Evolutionary conservation across 2,888 invertebrate species (phyloP), one percentile per base, ranked within the genome.

Genomic region (Neoascia interrupta): DNA sequence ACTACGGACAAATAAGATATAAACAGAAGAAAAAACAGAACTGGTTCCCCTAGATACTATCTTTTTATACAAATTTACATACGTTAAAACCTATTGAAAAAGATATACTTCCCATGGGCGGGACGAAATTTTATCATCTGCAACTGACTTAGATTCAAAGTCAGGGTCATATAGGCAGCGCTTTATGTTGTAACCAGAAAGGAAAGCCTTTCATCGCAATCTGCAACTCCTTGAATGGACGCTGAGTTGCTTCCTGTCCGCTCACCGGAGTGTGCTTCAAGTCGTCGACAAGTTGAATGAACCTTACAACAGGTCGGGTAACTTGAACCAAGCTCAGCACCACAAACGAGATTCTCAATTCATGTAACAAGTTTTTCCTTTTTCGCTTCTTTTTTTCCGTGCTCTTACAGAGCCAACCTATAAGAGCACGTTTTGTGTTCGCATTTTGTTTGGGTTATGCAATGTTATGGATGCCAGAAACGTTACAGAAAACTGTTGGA

Each of bases 141-240:
- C 31, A 41, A 36, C 26, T 16, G 31, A 2, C 15, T 10, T 31
- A 47, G 49, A 70, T 43, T 64, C 75, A 76, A 76, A 76, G 75
- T 76, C 75, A 76, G 63, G 75, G 75, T 76, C 75, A 70, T 70
- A 51, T 63, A 75, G 70, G 51, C 58, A 64, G 37, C 23, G 45
- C 53, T 8, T 6, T 56, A 23, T 70, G 69, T 56, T 31, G 63
- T 64, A 76, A 76, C 63, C 61, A 41, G 51, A 53, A 49, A 60
- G 53, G 75, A 76, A 76, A 76, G 63, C 63, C 70, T 76, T 76
- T 76, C 75, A 70, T 70, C 70, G 26, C 13, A 31, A 54, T 23
- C 23, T 31, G 54, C 36, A 21, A 5, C 47, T 47, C 8, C 61
- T 61, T 37, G 21, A 28, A 37, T 41, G 23, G 36, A 10, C 16